These are phyloP conservation scores for Aplysina aerophoba DNA, from an alignment of 37 sponge, comb jelly and placozoan genomes.

Conservation along the genomic window DNA sequence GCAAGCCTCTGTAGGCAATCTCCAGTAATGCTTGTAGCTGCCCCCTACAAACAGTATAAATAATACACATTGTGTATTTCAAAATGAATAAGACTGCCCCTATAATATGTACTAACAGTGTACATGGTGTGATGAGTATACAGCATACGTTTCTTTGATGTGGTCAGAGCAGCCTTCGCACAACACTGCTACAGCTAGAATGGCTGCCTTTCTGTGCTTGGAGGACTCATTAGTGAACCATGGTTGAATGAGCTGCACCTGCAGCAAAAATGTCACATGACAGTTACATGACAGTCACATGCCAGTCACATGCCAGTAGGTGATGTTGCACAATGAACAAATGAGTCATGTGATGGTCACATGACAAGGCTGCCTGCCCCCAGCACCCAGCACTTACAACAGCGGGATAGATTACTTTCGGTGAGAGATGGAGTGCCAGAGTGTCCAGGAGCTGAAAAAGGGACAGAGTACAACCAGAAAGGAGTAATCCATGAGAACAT, in stretches of 20 bases:
- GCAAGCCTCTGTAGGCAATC: conserved; percentile 48
- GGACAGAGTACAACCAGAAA: neutral
- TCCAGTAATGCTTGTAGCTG: neutral
- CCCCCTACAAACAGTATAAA: conserved; percentile 37
- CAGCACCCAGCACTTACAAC: conserved; percentile 56
- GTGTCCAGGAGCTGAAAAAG: conserved; percentile 74
- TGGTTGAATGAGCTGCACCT: conserved; percentile 61
- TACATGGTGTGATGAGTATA: neutral
- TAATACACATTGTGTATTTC: neutral
- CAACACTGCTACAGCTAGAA: conserved; percentile 88
- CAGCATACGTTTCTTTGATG: conserved; percentile 15
- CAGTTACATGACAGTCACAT: no score
- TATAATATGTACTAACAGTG: conserved; percentile 11
- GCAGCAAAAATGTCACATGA: neutral
- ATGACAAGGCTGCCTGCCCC: neutral
- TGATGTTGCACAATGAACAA: neutral
- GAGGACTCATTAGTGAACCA: conserved; percentile 42
- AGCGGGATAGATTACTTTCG: conserved; percentile 79
- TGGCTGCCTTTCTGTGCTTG: conserved; percentile 72
- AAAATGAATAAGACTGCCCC: neutral
- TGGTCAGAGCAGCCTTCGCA: conserved; percentile 73
- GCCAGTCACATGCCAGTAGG: no score
- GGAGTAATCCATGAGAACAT: no score
- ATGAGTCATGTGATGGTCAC: no score
- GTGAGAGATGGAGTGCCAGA: conserved; percentile 80